A percentile compares a stretch with the other conserved stretches of the same genome.
Conservation (phyloP, 1,140 invertebrate genomes). For the Lepidurus couesii region DNA sequence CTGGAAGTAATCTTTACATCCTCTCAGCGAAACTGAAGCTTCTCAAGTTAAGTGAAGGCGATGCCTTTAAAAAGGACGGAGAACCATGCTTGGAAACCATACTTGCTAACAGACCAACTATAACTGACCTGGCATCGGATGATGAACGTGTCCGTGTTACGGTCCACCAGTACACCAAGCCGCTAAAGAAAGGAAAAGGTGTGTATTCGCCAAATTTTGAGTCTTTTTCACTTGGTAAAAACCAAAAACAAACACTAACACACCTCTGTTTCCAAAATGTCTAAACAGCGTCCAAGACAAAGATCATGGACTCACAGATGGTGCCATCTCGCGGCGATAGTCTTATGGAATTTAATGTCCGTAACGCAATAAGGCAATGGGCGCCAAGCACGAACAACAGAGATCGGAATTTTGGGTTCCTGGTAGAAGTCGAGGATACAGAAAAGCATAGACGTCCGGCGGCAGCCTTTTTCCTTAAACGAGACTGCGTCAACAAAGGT, state of each 20-base stretch:
- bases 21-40: neutral
- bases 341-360: slow-evolving; percentile 46
- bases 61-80: neutral
- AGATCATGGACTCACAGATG: slow-evolving; percentile 52
- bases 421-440: slow-evolving; percentile 57
- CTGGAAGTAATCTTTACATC: neutral
- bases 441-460: slow-evolving; percentile 52
- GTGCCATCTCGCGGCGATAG: slow-evolving; percentile 44
- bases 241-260: slow-evolving; percentile 23
- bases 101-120: neutral
- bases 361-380: slow-evolving; percentile 43
- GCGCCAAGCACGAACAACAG: slow-evolving; percentile 38
- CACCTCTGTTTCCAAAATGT: slow-evolving; percentile 34
- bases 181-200: slow-evolving; percentile 54
- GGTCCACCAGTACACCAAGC: slow-evolving; percentile 55
- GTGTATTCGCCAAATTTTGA: slow-evolving; percentile 36
- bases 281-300: slow-evolving; percentile 48
- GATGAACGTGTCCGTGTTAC: slow-evolving; percentile 56
- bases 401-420: slow-evolving; percentile 51
- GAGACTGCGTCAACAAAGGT: slow-evolving; percentile 24
- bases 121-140: slow-evolving; percentile 39
- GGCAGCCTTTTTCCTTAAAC: slow-evolving; percentile 28
- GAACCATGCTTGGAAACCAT: slow-evolving; percentile 6
- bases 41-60: neutral
- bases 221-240: neutral